Evolutionary conservation across 1,140 invertebrate species (phyloP), one percentile per base, ranked within the genome.

Genomic region (Drosophila ogumai): DNA sequence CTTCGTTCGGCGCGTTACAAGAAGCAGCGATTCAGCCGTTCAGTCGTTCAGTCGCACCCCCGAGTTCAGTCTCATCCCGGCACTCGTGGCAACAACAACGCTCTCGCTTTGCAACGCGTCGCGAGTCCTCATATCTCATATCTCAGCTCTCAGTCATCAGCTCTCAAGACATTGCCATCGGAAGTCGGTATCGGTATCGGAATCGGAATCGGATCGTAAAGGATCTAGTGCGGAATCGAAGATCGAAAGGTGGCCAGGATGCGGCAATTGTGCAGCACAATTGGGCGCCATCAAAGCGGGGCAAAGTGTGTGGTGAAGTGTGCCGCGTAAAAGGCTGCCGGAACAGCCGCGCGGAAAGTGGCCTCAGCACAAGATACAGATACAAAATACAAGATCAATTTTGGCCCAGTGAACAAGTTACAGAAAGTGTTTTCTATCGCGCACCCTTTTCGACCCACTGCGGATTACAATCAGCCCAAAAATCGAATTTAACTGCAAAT

Each of bases 1-100:
- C 81, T 84, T 81, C 85, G 85, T 90, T 71, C 77, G 55, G 76
- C 68, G 60, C 81, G 84, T 88, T 87, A 82, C 84, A 87, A 82
- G 56, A 82, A 73, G 22, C 36, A 60, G 68, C 49, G 36, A 60
- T 43, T 50, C 41, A 38, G 50, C 46, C 34, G 44, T 38, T 46
- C 55, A 46, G 28, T 32, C 58, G 54, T 50, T 85, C 76, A 82
- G 82, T 79, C 79, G 82, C 84, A 90, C 67, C 68, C 81, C 81
- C 82, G 58, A 85, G 67, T 78, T 78, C 68, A 86, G 82, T 79
- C 82, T 86, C 84, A 90, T 75, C 68, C 85, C 81, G 84, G 54
- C 84, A 56, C 77, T 78, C 68, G 82, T 82, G 71, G 52, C 79
- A 67, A 75, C 55, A 84, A 88, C 76, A 80, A 60, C 58, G 56